Conservation (phyloP, 2,888 invertebrate genomes). For the Spicauda simplicius region DNA sequence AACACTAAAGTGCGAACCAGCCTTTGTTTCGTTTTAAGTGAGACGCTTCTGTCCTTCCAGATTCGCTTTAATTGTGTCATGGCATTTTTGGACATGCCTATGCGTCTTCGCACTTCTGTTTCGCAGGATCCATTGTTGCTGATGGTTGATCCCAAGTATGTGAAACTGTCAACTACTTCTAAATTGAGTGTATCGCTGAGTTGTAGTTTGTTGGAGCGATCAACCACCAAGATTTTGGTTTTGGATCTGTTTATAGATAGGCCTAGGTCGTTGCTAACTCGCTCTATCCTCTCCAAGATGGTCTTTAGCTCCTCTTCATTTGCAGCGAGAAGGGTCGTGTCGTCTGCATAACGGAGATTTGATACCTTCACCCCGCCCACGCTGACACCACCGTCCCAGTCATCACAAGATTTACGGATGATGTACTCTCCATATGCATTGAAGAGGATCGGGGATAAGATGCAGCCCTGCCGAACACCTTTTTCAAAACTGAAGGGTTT, state of each 20-base stretch:
- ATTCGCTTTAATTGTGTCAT: too few relatives aligned
- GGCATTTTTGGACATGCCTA: slow-evolving; percentile 13
- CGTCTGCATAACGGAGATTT: slow-evolving; percentile 42
- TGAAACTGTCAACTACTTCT: slow-evolving; percentile 1
- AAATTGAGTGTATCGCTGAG: slow-evolving; percentile 8
- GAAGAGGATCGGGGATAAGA: slow-evolving; percentile 26
- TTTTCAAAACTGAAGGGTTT: neutral
- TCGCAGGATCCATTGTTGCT: slow-evolving; percentile 8
- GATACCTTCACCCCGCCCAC: slow-evolving; percentile 24
- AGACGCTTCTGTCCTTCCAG: too few relatives aligned
- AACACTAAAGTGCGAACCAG: too few relatives aligned
- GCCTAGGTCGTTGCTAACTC: slow-evolving; percentile 26
- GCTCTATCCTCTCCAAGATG: slow-evolving; percentile 29
- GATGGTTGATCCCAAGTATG: slow-evolving; percentile 7
- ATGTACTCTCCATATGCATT: slow-evolving; percentile 26
- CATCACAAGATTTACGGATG: slow-evolving; percentile 1
- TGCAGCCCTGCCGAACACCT: slow-evolving; percentile 8
- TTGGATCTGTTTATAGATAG: slow-evolving; percentile 36
- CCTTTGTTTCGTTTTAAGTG: too few relatives aligned
- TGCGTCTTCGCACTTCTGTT: neutral
- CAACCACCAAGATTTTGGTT: slow-evolving; percentile 36
- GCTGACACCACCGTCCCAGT: slow-evolving; percentile 15
- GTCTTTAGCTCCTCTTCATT: slow-evolving; percentile 26
- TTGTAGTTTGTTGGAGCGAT: slow-evolving; percentile 6
- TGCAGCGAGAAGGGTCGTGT: slow-evolving; percentile 39